Percentiles rank a stretch among this genome's conserved stretches.
Evolutionary conservation across 2,113 vertebrate genomes (phyloP).

Genomic region (Shinisaurus crocodilurus): DNA sequence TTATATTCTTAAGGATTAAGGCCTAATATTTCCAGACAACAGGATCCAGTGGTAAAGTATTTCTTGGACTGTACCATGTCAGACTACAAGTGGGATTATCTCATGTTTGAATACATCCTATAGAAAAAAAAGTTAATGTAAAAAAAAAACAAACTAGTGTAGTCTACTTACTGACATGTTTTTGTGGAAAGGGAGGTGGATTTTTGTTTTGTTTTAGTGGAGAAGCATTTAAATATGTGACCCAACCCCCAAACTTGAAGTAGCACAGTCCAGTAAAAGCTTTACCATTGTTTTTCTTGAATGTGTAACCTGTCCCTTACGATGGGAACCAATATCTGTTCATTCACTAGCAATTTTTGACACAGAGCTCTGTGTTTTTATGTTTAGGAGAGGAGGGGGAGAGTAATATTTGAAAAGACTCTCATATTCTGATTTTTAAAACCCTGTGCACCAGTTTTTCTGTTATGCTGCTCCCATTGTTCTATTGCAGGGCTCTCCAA

Average conservation of each 20-base stretch:
- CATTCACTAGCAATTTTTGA: background rate
- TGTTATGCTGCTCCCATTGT: background rate
- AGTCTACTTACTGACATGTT: background rate
- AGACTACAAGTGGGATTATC: background rate
- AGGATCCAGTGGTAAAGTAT: conserved; percentile 2
- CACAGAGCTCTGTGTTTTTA: background rate
- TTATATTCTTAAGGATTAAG: background rate
- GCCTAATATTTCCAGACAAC: background rate
- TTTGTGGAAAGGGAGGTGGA: background rate
- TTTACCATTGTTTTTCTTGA: background rate
- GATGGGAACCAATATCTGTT: background rate
- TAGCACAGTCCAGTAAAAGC: background rate
- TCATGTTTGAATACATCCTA: background rate
- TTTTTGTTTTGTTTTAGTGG: background rate
- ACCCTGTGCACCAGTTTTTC: background rate
- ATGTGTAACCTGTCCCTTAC: background rate
- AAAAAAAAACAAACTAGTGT: background rate
- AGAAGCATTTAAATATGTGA: background rate
- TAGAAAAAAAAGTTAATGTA: background rate
- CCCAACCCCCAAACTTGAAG: background rate
- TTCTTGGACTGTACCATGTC: conserved; percentile 22
- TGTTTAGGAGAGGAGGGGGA: background rate
- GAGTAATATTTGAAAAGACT: background rate
- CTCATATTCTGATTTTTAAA: conserved; percentile 14
- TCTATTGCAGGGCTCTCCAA: too few relatives aligned